These are phyloP conservation scores for Tiliqua scincoides DNA, from an alignment of 2,113 vertebrate species.

Conservation along the genomic window DNA sequence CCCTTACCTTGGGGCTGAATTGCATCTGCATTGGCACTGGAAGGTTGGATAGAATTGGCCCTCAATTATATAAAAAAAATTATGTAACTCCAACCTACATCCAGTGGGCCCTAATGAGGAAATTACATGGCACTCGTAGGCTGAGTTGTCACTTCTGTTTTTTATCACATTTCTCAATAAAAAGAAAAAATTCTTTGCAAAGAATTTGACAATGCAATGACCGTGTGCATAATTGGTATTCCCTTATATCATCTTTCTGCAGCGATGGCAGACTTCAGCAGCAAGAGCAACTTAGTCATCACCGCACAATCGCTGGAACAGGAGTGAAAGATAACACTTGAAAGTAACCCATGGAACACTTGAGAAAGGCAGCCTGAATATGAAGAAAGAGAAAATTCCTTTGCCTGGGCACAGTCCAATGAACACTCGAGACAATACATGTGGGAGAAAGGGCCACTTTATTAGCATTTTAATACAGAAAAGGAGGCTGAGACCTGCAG, in stretches of 20 bases:
- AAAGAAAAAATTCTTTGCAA: not conserved
- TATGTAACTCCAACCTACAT: not conserved
- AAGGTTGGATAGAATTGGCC: no score
- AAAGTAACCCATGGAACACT: constrained; percentile 46
- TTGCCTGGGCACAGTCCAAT: no score
- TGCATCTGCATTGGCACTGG: no score
- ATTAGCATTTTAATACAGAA: no score
- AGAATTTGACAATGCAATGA: not conserved
- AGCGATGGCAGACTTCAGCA: not conserved
- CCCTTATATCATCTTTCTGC: constrained; percentile 6
- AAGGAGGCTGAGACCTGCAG: no score
- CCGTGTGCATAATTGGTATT: not conserved
- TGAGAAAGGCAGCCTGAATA: constrained; percentile 49
- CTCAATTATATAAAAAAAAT: no score
- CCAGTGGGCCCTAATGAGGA: not conserved
- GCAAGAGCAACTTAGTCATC: not conserved
- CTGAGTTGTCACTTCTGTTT: not conserved
- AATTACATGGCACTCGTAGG: not conserved
- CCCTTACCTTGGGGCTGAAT: no score
- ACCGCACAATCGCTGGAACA: constrained; percentile 37
- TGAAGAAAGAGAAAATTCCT: not conserved
- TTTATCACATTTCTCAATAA: not conserved
- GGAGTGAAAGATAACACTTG: constrained; percentile 29
- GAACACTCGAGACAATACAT: no score
- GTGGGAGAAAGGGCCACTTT: no score